Conservation (phyloP, 2,888 invertebrate genomes). For the Apoda limacodes region DNA sequence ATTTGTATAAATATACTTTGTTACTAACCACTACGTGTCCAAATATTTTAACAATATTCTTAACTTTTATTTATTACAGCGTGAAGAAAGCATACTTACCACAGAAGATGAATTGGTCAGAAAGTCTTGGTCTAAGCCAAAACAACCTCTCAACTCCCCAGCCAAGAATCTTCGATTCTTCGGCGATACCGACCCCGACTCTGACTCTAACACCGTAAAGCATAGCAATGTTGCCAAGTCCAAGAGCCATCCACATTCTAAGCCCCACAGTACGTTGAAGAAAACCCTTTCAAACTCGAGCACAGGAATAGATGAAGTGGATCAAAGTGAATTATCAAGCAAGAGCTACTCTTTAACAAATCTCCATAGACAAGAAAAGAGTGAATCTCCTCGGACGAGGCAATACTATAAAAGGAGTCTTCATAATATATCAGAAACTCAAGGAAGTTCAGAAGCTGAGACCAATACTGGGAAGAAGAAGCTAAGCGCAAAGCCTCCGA, state of each 20-base stretch:
- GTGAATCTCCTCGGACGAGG: constrained; percentile 40
- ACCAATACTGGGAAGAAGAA: constrained; percentile 44
- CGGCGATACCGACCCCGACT: constrained; percentile 85
- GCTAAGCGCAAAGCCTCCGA: constrained; percentile 45
- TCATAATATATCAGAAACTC: constrained; percentile 69
- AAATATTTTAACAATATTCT: too few relatives aligned
- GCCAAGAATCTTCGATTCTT: constrained; percentile 84
- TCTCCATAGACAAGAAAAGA: constrained; percentile 42
- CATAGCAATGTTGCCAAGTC: constrained; percentile 38
- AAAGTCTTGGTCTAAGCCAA: constrained; percentile 41
- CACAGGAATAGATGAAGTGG: constrained; percentile 52
- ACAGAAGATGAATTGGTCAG: constrained; percentile 68
- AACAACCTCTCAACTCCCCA: constrained; percentile 48
- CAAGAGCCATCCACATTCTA: constrained; percentile 35
- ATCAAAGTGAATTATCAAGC: constrained; percentile 41
- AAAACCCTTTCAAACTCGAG: constrained; percentile 59
- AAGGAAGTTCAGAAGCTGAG: constrained; percentile 54
- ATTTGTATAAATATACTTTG: too few relatives aligned
- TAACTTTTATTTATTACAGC: constrained; percentile 31
- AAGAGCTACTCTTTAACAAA: constrained; percentile 59
- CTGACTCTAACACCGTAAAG: constrained; percentile 76
- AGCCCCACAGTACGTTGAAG: constrained; percentile 39
- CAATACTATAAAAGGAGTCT: constrained; percentile 59
- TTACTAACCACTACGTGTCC: too few relatives aligned
- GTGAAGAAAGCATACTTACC: constrained; percentile 59